Evolutionary conservation across 1,140 invertebrate genomes (phyloP), one percentile per base, ranked within the genome.

Genomic region (Drosophila navojoa): DNA sequence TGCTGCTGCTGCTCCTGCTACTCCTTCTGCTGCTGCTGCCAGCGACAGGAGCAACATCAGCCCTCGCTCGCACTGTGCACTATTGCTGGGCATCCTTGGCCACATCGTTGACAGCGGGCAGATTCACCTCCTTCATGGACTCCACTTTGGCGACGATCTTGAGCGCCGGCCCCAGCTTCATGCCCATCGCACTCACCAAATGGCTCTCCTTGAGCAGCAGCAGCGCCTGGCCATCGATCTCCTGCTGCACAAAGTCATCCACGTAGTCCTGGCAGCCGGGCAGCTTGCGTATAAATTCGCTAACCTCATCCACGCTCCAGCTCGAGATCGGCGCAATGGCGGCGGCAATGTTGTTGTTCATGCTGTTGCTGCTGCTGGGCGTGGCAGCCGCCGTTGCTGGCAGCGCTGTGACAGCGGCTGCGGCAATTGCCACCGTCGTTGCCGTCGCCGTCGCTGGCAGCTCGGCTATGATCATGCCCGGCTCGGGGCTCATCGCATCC

Each of bases 141-240:
- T 92, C 90, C 32, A 92, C 87, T 57, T 92, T 91, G 13, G 97
- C 96, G 76, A 98, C 97, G 44, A 99, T 98, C 93, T 99, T 99
- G 13, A 99, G 93, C 0, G 98, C 98, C 0, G 98, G 98, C 1
- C 98, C 98, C 0, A 99, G 94, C 90, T 98, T 98, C 94, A 99
- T 98, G 38, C 95, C 96, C 95, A 99, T 98, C 4, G 97, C 96
- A 29, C 96, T 96, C 94, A 99, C 98, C 9, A 99, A 93, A 93
- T 99, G 98, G 87, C 99, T 97, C 70, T 98, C 97, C 91, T 98
- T 98, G n/a, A 99, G 94, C 49, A 99, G 93, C 93, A 99, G 95
- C 19, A 99, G 92, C 5, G 98, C 98, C 91, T 99, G 97, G 0
- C 98, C 98, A 90, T 99, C 98, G 74, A 99, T 99, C 93, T 99